These are phyloP conservation scores for Drosophila melanosoma DNA, from an alignment of 2,888 invertebrate species.

Conservation along the genomic window DNA sequence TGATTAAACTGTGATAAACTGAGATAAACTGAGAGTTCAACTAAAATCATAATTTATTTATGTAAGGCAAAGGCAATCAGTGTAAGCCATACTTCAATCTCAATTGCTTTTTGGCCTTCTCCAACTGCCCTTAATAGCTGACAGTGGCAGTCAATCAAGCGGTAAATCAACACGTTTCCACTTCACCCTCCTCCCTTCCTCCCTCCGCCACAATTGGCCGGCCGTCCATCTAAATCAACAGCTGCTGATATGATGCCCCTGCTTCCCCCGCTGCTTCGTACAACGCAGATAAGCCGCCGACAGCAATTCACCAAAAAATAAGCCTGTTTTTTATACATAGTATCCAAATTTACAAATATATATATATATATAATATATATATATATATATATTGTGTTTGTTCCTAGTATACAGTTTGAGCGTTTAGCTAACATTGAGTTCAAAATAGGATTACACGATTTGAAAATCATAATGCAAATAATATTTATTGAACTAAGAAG, in stretches of 20 bases:
- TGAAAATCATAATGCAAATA: no score
- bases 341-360: not conserved
- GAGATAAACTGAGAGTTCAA: slow-evolving; percentile 30
- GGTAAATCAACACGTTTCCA: slow-evolving; percentile 32
- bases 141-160: slow-evolving; percentile 45
- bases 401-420: not conserved
- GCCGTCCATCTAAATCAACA: slow-evolving; percentile 33
- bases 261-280: slow-evolving; percentile 1
- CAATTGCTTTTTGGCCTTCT: slow-evolving; percentile 24
- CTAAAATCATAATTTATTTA: slow-evolving; percentile 49
- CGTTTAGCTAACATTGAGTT: not conserved
- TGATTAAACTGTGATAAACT: slow-evolving; percentile 14
- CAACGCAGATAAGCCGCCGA: slow-evolving; percentile 40
- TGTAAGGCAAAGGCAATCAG: slow-evolving; percentile 35
- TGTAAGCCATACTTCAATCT: slow-evolving; percentile 39
- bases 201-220: slow-evolving; percentile 35
- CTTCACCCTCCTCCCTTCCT: not conserved
- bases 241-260: slow-evolving; percentile 27
- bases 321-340: not conserved
- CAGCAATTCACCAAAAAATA: slow-evolving; percentile 16
- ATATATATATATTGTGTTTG: not conserved
- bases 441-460: not conserved
- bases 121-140: slow-evolving; percentile 4
- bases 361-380: not conserved
- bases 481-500: not conserved